Conservation (phyloP, 1,140 invertebrate species). For the Sarcophaga bullata region DNA sequence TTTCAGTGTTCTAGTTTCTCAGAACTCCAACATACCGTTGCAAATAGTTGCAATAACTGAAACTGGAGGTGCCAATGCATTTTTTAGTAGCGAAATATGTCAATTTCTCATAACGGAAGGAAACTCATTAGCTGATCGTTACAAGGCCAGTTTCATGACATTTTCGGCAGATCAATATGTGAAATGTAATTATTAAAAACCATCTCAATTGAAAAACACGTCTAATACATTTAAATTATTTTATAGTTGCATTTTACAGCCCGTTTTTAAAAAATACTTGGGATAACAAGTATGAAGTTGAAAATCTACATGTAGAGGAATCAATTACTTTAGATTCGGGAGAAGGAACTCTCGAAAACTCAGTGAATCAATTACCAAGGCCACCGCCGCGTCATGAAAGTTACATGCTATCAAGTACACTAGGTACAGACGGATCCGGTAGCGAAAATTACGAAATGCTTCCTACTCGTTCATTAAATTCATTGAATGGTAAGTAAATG, state of each 20-base stretch:
- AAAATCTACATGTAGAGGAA: slow-evolving; percentile 92
- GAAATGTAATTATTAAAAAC: slow-evolving; percentile 54
- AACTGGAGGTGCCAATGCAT: slow-evolving; percentile 84
- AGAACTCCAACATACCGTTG: slow-evolving; percentile 93
- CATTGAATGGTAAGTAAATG: slow-evolving; percentile 66
- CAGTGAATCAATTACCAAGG: slow-evolving; percentile 73
- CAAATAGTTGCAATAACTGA: slow-evolving; percentile 95
- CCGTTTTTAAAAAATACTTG: slow-evolving; percentile 96
- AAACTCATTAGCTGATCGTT: slow-evolving; percentile 88
- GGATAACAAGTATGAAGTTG: slow-evolving; percentile 95
- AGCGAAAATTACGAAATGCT: slow-evolving; percentile 87
- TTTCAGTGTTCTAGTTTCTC: slow-evolving; percentile 89
- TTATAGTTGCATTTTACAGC: slow-evolving; percentile 90
- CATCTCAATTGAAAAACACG: neutral
- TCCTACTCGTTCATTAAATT: slow-evolving; percentile 68
- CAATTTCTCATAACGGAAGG: slow-evolving; percentile 93
- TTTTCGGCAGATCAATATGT: slow-evolving; percentile 63
- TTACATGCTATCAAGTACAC: slow-evolving; percentile 68
- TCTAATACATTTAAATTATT: slow-evolving; percentile 49
- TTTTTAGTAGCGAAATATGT: slow-evolving; percentile 89
- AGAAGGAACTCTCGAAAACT: slow-evolving; percentile 76
- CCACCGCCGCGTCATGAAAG: slow-evolving; percentile 76
- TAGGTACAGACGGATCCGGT: slow-evolving; percentile 68
- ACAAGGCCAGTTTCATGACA: slow-evolving; percentile 93
- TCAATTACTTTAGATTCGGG: slow-evolving; percentile 73